A percentile compares a stretch with the other conserved stretches of the same genome.
phyloP scores from a whole-genome alignment of 2,797 vertebrate genomes.

The Crypturellus tataupa region DNA sequence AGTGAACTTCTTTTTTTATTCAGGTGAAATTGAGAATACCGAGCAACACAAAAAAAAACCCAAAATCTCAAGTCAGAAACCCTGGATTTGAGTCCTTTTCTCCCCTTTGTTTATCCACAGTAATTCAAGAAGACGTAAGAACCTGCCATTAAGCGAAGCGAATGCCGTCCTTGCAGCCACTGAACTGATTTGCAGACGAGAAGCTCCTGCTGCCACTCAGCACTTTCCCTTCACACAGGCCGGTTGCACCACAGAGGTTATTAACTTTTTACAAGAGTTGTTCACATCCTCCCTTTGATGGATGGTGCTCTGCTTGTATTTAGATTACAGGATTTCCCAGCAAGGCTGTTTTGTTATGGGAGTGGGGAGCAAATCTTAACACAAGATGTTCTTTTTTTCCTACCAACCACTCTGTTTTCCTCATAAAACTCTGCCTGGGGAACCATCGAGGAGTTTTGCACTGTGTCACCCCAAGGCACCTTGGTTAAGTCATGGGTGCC shows the following conservation, averaged over 20 bases:
- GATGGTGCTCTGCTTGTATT: constrained; percentile 29
- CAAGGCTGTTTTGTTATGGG: not conserved
- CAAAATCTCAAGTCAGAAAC: not conserved
- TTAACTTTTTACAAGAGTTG: constrained; percentile 52
- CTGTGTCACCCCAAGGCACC: not conserved
- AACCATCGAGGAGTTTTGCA: not conserved
- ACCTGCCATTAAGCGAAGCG: constrained; percentile 17
- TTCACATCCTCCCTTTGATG: constrained; percentile 71
- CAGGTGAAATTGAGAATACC: not conserved
- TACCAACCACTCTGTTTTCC: not conserved
- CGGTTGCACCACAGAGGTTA: constrained; percentile 53
- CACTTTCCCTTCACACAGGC: not conserved
- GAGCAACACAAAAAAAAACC: not conserved
- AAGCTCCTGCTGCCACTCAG: constrained; percentile 38
- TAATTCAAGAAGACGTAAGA: constrained; percentile 7
- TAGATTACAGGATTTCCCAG: constrained; percentile 51
- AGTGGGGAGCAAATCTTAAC: constrained; percentile 1
- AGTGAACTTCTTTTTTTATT: not conserved
- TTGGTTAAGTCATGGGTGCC: not conserved
- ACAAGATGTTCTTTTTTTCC: not conserved
- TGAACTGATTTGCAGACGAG: constrained; percentile 58
- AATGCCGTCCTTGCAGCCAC: constrained; percentile 31
- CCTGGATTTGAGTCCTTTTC: not conserved
- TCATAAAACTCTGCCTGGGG: not conserved
- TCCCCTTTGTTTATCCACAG: constrained; percentile 26